These are phyloP conservation scores for Fissipunctia ypsillon DNA, from an alignment of 2,888 invertebrate genomes.

Conservation along the genomic window DNA sequence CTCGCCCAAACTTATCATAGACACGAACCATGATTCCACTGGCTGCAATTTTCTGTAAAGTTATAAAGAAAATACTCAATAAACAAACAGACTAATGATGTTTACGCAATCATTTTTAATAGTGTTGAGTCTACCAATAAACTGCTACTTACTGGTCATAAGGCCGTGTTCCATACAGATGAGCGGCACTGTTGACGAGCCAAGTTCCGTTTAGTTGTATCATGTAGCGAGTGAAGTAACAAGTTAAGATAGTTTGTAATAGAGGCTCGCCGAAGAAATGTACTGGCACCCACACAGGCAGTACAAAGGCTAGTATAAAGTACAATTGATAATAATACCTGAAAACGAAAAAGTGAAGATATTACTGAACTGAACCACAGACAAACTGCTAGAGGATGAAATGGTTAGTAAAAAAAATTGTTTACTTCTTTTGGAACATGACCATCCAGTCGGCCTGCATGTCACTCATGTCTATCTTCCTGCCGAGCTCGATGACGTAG, in stretches of 20 bases:
- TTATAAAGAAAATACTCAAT: conserved; percentile 31
- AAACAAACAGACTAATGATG: too few species aligned
- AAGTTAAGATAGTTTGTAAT: conserved; percentile 90
- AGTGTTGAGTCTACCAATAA: conserved; percentile 11
- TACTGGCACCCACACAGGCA: conserved; percentile 92
- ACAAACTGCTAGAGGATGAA: background rate
- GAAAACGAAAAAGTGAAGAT: conserved; percentile 72
- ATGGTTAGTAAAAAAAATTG: background rate
- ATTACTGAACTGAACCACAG: background rate
- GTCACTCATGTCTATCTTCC: conserved; percentile 94
- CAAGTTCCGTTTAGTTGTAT: conserved; percentile 94
- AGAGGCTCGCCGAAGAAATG: conserved; percentile 93
- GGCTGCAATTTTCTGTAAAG: conserved; percentile 93
- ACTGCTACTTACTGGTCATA: conserved; percentile 92
- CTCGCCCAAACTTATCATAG: conserved; percentile 93
- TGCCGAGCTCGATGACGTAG: conserved; percentile 92
- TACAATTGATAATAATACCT: conserved; percentile 92
- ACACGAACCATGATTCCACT: conserved; percentile 94
- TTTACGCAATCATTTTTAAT: background rate
- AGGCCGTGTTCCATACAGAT: conserved; percentile 94
- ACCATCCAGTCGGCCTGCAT: conserved; percentile 93
- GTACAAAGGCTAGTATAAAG: conserved; percentile 89
- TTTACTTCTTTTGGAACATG: conserved; percentile 94
- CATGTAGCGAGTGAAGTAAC: conserved; percentile 92
- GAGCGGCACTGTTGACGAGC: conserved; percentile 95